Evolutionary conservation across 2,113 vertebrate species (phyloP).

Genomic region (Eulemur macaco): DNA sequence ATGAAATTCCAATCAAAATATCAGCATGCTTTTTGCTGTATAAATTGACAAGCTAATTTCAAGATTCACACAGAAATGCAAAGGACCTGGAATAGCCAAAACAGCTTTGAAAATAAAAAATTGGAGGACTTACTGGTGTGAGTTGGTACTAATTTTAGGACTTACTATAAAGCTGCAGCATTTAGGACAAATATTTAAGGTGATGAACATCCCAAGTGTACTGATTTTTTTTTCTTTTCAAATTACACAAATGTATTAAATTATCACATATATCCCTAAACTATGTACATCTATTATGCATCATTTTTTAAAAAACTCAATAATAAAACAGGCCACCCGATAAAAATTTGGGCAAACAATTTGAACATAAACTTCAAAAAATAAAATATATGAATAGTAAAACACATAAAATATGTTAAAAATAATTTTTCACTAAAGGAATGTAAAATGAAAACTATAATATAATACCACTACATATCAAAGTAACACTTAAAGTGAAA

Average conservation of each 20-base stretch:
- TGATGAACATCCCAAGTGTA: no score
- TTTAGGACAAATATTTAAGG: background rate
- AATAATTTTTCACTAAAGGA: background rate
- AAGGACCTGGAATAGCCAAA: background rate
- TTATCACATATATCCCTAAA: no score
- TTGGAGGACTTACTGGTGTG: background rate
- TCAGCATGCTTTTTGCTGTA: background rate
- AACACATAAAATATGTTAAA: background rate
- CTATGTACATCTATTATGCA: no score
- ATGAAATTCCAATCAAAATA: background rate
- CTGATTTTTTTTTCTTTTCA: no score
- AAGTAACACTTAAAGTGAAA: background rate
- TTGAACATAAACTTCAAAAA: background rate
- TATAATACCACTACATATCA: background rate
- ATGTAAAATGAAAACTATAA: background rate
- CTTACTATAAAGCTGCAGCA: background rate
- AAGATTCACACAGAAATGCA: background rate
- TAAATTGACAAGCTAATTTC: background rate
- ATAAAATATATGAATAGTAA: background rate
- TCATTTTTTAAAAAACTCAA: background rate
- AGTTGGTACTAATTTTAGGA: background rate
- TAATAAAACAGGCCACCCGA: background rate
- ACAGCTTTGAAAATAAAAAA: background rate
- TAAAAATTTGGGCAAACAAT: background rate
- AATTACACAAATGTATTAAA: no score